Evolutionary conservation across 1,140 invertebrate genomes (phyloP).

Genomic region (Zaprionus lachaisei): DNA sequence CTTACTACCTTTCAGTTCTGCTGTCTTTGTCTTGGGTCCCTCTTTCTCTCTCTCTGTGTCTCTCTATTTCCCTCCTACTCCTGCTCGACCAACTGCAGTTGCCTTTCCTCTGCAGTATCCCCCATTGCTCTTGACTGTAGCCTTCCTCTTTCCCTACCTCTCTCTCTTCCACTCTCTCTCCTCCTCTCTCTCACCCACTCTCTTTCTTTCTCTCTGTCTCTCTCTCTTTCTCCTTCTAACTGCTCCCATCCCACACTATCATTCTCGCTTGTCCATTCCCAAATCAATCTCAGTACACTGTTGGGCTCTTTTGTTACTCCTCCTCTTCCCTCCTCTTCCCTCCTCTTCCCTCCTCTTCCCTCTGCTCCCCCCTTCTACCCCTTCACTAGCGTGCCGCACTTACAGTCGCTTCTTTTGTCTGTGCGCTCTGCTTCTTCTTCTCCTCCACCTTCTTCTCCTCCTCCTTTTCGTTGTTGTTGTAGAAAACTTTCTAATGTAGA

Average conservation of each 20-base stretch:
- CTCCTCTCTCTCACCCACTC: neutral
- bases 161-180: neutral
- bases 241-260: neutral
- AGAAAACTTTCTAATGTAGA: conserved; percentile 81
- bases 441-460: conserved; percentile 36
- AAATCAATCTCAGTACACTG: neutral
- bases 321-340: too few relatives aligned
- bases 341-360: too few relatives aligned
- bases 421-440: neutral
- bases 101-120: neutral
- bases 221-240: neutral
- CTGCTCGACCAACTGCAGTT: neutral
- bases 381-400: neutral
- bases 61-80: neutral
- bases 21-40: neutral
- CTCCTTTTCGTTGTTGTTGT: conserved; percentile 58
- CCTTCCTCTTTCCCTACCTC: too few relatives aligned
- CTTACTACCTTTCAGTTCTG: neutral
- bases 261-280: neutral
- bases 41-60: neutral
- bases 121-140: neutral
- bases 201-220: neutral
- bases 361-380: neutral
- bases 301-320: neutral
- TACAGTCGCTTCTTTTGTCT: conserved; percentile 49